phyloP scores from a whole-genome alignment of 2,113 vertebrate species.

The Cercocebus atys region DNA sequence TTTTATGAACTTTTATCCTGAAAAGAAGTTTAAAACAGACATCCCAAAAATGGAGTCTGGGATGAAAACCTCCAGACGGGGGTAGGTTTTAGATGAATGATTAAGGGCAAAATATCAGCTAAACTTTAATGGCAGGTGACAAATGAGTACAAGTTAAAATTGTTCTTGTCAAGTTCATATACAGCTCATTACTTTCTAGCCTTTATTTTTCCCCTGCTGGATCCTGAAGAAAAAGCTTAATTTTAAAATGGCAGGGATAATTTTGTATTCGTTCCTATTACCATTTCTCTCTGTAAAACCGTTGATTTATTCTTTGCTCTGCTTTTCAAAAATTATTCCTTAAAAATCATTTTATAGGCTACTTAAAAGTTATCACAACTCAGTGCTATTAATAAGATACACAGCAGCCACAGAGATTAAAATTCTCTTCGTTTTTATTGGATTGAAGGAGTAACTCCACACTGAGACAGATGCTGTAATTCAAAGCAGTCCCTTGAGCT shows the following conservation, averaged over 20 bases:
- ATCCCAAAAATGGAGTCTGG: not conserved
- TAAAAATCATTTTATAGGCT: not conserved
- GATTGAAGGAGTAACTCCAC: not conserved
- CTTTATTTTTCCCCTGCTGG: too few relatives aligned
- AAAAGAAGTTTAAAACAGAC: not conserved
- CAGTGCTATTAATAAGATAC: not conserved
- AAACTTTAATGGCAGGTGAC: too few relatives aligned
- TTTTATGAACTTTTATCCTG: not conserved
- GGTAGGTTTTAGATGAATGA: not conserved
- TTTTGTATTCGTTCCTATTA: not conserved
- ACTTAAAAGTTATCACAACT: too few relatives aligned
- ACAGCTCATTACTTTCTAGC: not conserved
- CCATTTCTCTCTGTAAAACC: not conserved
- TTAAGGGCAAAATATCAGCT: too few relatives aligned
- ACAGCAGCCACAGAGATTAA: fast-evolving
- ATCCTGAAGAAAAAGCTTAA: not conserved
- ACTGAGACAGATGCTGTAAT: fast-evolving
- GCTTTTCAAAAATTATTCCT: not conserved
- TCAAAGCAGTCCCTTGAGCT: too few relatives aligned
- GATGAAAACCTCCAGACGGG: fast-evolving
- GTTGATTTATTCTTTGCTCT: not conserved
- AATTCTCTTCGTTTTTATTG: not conserved
- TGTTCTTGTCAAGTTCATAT: too few relatives aligned
- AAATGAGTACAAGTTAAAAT: not conserved
- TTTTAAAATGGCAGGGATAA: not conserved